Base-by-base conservation (phyloP, 2,797 vertebrate species). In the Artibeus jamaicensis region DNA sequence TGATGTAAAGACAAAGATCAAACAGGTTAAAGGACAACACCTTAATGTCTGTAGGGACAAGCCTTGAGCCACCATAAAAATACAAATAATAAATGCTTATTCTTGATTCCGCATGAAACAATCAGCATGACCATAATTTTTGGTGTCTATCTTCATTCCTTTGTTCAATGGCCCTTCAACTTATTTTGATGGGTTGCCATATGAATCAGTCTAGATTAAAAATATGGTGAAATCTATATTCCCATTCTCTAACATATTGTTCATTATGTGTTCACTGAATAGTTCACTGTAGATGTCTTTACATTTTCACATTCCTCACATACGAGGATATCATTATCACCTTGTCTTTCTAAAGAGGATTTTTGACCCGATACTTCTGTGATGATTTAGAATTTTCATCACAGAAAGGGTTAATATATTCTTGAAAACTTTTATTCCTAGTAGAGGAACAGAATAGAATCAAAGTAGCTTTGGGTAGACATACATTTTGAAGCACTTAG, bases 401-500 rank as follows among this genome's bases (percentile, higher is more conserved):
- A 82, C n/a, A 89, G 37, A 87, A 94, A 94, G 9, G 68, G 0
- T 89, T 91, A 46, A 26, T 82, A 44, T 94, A 89, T 2, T 16
- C 34, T 96, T 93, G 55, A 46, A 88, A 85, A 89, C 1, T 87
- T 94, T 93, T 93, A 87, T 67, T 94, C 14, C 48, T 87, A 74
- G 19, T 77, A 78, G n/a, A 87, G 14, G 42, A 91, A 96, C 22
- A 95, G 68, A 94, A 94, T 70, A 86, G 91, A 92, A 86, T 73
- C 39, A 82, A 95, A 96, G 26, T 53, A 73, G 22, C 59, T 85
- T 95, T 93, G 79, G 44, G 29, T 37, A 95, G 85, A 79, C 9
- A 67, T n/a, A 90, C 65, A 95, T 96, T 96, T 96, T 92, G 95
- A 95, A 96, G 5, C 53, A 96, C 26, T 97, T 97, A 96, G 32